Evolutionary conservation across 2,888 invertebrate genomes (phyloP).

Genomic region (Tuberolachnus salignus): DNA sequence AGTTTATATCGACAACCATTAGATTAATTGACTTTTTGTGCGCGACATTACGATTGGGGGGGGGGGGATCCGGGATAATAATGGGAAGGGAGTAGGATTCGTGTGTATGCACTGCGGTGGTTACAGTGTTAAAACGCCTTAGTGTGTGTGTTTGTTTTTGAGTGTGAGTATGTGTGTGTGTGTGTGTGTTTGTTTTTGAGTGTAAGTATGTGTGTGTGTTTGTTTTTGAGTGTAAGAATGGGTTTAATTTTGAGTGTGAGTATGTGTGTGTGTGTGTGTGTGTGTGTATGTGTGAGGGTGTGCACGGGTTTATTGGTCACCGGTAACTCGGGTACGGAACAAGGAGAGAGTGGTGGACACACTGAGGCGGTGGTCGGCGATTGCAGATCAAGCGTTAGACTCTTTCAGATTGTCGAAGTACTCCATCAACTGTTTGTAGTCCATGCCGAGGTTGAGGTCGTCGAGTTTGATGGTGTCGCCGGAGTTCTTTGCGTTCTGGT

Average conservation of each 20-base stretch:
- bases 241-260: neutral
- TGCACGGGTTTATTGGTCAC: constrained; percentile 5
- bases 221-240: too few relatives aligned
- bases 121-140: too few relatives aligned
- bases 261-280: too few relatives aligned
- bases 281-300: neutral
- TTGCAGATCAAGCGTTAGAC: constrained; percentile 64
- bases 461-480: constrained; percentile 74
- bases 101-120: too few relatives aligned
- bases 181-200: neutral
- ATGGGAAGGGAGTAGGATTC: too few relatives aligned
- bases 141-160: neutral
- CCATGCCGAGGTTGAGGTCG: constrained; percentile 84
- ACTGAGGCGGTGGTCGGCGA: too few relatives aligned
- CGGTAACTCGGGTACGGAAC: neutral
- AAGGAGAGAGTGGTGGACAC: neutral
- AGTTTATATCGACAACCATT: constrained; percentile 22
- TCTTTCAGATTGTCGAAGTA: constrained; percentile 98
- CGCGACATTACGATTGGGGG: neutral
- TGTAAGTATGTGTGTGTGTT: neutral
- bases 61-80: neutral
- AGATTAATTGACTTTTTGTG: constrained; percentile 45
- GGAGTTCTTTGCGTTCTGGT: constrained; percentile 60
- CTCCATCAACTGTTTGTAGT: constrained; percentile 97
- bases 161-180: neutral